phyloP scores from a whole-genome alignment of 2,888 invertebrate species.

The Gymnocheta viridis region DNA sequence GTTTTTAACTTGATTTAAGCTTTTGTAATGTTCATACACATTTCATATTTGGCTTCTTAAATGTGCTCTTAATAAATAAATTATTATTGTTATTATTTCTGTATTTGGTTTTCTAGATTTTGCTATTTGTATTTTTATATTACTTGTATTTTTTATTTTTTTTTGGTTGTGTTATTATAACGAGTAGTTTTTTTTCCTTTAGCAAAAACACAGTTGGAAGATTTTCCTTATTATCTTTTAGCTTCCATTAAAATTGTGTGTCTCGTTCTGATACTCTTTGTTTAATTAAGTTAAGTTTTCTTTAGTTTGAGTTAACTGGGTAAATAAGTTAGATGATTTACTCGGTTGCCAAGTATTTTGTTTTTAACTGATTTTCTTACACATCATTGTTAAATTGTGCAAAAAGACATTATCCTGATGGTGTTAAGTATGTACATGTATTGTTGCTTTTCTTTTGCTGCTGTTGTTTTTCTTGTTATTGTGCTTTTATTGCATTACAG shows the following conservation, averaged over 20 bases:
- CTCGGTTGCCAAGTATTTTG: constrained; percentile 13
- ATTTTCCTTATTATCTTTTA: neutral
- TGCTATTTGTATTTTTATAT: neutral
- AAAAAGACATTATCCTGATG: neutral
- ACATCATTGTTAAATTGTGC: constrained; percentile 12
- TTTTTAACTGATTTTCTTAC: constrained; percentile 21
- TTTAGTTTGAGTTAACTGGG: neutral
- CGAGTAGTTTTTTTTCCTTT: neutral
- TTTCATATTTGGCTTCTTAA: neutral
- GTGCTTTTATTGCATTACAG: neutral
- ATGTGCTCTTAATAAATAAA: constrained; percentile 12
- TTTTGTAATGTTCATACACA: neutral
- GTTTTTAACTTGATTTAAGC: neutral
- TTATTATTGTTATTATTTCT: too few species aligned
- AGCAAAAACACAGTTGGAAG: neutral
- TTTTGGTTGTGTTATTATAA: neutral
- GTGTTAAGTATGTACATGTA: neutral
- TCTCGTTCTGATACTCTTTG: neutral
- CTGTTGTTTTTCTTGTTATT: constrained; percentile 2
- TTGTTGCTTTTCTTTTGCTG: neutral
- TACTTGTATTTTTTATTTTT: neutral
- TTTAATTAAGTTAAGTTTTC: neutral
- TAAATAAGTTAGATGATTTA: constrained; percentile 8
- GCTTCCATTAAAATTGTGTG: neutral
- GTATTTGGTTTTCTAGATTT: constrained; percentile 25